phyloP scores from a whole-genome alignment of 2,888 invertebrate species.

The Drosophila melanosoma region DNA sequence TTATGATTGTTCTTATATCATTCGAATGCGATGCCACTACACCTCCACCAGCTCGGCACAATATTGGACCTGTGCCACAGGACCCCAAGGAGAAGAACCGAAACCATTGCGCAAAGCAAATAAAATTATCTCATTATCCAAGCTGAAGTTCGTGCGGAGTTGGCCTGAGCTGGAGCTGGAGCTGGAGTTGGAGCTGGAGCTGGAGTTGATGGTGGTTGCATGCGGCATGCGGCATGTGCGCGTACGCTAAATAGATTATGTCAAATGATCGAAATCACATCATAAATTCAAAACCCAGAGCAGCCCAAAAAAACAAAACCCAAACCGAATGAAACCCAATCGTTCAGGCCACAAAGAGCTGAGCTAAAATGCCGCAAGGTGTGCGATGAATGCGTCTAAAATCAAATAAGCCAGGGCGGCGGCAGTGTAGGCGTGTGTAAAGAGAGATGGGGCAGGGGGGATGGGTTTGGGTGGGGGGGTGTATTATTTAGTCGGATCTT shows the following conservation, averaged over 20 bases:
- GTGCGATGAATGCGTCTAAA: slow-evolving; percentile 74
- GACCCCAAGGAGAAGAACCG: slow-evolving; percentile 19
- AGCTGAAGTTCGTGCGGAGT: slow-evolving; percentile 25
- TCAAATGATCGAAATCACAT: slow-evolving; percentile 85
- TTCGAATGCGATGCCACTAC: slow-evolving; percentile 31
- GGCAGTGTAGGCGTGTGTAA: slow-evolving; percentile 67
- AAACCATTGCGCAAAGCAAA: slow-evolving; percentile 80
- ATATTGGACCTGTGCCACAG: slow-evolving; percentile 8
- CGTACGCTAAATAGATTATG: slow-evolving; percentile 84
- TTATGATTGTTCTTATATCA: slow-evolving; percentile 38
- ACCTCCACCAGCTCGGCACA: background rate
- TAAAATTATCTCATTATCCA: slow-evolving; percentile 82
- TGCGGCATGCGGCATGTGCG: slow-evolving; percentile 31
- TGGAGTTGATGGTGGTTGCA: slow-evolving; percentile 5
- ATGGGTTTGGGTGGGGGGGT: background rate
- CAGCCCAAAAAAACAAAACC: slow-evolving; percentile 15
- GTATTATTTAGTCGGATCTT: slow-evolving; percentile 37
- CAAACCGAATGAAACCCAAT: slow-evolving; percentile 26
- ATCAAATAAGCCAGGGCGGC: slow-evolving; percentile 75
- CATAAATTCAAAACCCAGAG: slow-evolving; percentile 78
- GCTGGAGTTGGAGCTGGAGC: background rate
- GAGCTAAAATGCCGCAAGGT: slow-evolving; percentile 57
- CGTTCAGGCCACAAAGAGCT: slow-evolving; percentile 15
- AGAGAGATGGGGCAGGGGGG: background rate
- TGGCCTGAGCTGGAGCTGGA: slow-evolving; percentile 27